A percentile compares a stretch with the other conserved stretches of the same genome.
Conservation (phyloP, 2,113 vertebrate genomes). For the Heptranchias perlo region DNA sequence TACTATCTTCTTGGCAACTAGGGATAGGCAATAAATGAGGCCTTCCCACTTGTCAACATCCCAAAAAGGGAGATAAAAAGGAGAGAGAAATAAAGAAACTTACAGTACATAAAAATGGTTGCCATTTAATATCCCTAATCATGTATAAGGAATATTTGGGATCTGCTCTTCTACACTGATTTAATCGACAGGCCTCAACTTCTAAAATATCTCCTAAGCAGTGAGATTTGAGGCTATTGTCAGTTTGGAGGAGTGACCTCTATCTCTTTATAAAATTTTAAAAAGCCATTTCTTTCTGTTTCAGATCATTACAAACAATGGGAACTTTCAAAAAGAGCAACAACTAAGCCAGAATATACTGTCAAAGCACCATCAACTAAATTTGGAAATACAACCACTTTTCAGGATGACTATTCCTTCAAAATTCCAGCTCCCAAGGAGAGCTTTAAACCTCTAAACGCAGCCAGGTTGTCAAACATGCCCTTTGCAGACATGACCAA, state of each 20-base stretch:
- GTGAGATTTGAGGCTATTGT: background rate
- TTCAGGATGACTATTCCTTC: slow-evolving; percentile 46
- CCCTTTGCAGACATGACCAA: slow-evolving; percentile 53
- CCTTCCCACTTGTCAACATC: background rate
- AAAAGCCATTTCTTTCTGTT: slow-evolving; percentile 44
- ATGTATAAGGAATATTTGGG: background rate
- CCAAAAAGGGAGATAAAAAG: background rate
- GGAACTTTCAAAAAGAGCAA: slow-evolving; percentile 47
- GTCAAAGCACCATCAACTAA: slow-evolving; percentile 43
- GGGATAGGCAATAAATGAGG: background rate
- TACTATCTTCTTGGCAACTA: background rate
- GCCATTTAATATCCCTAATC: background rate
- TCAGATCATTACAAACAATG: slow-evolving; percentile 59
- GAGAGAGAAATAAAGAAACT: no score
- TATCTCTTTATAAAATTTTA: background rate
- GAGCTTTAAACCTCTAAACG: slow-evolving; percentile 47
- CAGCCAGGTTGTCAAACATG: slow-evolving; percentile 17
- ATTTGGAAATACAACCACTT: slow-evolving; percentile 46
- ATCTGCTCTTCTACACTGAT: background rate
- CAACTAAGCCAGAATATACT: slow-evolving; percentile 42
- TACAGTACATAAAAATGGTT: background rate
- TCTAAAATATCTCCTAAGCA: background rate
- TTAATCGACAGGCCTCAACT: background rate
- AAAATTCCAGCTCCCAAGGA: slow-evolving; percentile 41
- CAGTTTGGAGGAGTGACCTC: background rate